Percentiles rank a stretch among this genome's conserved stretches.
These are phyloP conservation scores for Pionites leucogaster DNA, from an alignment of 2,113 vertebrate genomes.

Conservation along the genomic window DNA sequence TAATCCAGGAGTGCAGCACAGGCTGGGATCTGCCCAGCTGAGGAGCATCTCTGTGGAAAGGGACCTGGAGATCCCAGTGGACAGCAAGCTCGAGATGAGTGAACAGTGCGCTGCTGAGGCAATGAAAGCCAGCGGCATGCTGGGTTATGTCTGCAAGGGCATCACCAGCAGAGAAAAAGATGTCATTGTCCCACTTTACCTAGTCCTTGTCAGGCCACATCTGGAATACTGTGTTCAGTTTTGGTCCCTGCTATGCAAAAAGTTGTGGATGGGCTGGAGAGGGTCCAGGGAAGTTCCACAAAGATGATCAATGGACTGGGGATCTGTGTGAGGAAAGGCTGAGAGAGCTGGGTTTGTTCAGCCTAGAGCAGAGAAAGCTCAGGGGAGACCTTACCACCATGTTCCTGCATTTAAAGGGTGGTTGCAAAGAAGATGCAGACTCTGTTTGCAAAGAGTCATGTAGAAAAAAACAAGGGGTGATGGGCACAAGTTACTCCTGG, in stretches of 20 bases:
- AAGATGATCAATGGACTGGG: neutral
- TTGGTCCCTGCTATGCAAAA: neutral
- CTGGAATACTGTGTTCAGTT: neutral
- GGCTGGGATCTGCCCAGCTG: neutral
- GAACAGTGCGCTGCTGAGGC: neutral
- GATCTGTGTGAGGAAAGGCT: neutral
- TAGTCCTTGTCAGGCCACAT: neutral
- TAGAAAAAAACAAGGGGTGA: neutral
- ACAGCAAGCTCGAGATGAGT: neutral
- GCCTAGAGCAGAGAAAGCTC: neutral
- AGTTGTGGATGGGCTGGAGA: neutral
- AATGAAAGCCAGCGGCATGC: accelerated
- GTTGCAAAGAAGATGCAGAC: neutral
- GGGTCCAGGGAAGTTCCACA: neutral
- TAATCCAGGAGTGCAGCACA: neutral
- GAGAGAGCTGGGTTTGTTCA: neutral
- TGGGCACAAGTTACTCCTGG: neutral
- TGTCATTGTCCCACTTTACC: neutral
- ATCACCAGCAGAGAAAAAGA: neutral
- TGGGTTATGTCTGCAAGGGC: neutral
- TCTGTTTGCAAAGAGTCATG: neutral
- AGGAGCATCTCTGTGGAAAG: neutral
- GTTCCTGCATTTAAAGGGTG: neutral
- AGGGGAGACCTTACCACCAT: neutral
- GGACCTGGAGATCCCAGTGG: neutral